A percentile compares a stretch with the other conserved stretches of the same genome.
Evolutionary conservation across 2,113 vertebrate species (phyloP).

Genomic region (Ptychochromis oligacanthus): DNA sequence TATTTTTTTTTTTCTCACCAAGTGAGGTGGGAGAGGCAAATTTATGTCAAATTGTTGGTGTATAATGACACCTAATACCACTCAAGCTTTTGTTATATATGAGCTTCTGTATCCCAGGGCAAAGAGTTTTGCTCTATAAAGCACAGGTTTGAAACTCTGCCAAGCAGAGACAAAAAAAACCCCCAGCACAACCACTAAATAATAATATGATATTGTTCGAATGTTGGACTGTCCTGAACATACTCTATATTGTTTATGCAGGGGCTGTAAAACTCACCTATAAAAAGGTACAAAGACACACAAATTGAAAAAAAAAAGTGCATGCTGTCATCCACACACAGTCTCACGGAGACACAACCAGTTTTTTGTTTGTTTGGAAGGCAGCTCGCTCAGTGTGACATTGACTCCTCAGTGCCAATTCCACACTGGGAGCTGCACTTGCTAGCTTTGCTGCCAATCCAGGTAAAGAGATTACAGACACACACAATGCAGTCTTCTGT

Average conservation of each 20-base stretch:
- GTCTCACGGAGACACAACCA: conserved; percentile 51
- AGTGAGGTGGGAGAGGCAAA: conserved; percentile 49
- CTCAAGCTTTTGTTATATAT: conserved; percentile 54
- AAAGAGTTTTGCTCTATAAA: conserved; percentile 38
- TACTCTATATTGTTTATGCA: conserved; percentile 6
- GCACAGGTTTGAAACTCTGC: conserved; percentile 19
- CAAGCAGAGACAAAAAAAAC: conserved; percentile 12
- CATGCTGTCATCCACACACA: conserved; percentile 50
- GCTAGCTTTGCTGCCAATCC: conserved; percentile 78
- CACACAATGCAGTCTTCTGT: conserved; percentile 83
- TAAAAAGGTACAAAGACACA: conserved; percentile 53
- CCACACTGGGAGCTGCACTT: conserved; percentile 74
- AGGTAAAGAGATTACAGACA: conserved; percentile 86
- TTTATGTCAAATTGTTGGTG: conserved; percentile 70
- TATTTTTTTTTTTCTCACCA: conserved; percentile 64
- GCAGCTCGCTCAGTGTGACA: conserved; percentile 73
- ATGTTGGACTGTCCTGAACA: conserved; percentile 17
- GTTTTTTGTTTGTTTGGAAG: conserved; percentile 66
- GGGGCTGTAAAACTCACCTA: conserved; percentile 35
- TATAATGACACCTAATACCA: conserved; percentile 67
- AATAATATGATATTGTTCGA: conserved; percentile 36
- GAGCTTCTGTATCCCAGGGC: conserved; percentile 46
- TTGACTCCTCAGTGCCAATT: conserved; percentile 78
- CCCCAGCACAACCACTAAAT: conserved; percentile 18
- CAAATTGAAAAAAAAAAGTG: conserved; percentile 29